phyloP scores from a whole-genome alignment of 2,113 vertebrate genomes.

The Butastur rufipennis region DNA sequence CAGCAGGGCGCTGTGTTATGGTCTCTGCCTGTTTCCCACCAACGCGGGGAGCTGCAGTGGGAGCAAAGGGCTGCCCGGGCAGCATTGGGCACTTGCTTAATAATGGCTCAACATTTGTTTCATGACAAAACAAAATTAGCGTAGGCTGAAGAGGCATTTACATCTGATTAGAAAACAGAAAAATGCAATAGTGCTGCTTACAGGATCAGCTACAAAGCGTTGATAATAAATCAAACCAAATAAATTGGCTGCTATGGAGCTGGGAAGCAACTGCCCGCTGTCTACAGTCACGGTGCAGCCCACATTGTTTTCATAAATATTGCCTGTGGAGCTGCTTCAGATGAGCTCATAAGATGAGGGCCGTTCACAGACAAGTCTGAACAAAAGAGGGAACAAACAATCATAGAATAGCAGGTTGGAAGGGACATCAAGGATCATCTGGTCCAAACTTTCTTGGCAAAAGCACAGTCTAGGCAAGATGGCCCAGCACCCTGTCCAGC shows the following conservation, averaged over 20 bases:
- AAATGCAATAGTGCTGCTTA: background rate
- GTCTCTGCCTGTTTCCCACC: background rate
- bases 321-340: background rate
- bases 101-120: background rate
- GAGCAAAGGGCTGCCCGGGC: background rate
- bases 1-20: background rate
- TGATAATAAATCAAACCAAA: background rate
- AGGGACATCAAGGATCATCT: background rate
- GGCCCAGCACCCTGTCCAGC: background rate
- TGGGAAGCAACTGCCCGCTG: background rate
- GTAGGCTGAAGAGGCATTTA: background rate
- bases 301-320: background rate
- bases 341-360: background rate
- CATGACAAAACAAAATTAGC: background rate
- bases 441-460: background rate
- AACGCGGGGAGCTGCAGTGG: accelerated
- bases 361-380: background rate
- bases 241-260: background rate
- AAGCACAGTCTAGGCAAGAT: accelerated
- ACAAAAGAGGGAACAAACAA: background rate
- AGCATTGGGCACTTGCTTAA: background rate
- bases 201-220: background rate
- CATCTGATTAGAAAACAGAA: background rate
- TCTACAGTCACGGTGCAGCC: background rate
- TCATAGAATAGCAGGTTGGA: background rate